Percentiles rank a stretch among this genome's conserved stretches.
phyloP scores from a whole-genome alignment of 2,113 vertebrate species.

The Cyphomyrus plagiostoma region DNA sequence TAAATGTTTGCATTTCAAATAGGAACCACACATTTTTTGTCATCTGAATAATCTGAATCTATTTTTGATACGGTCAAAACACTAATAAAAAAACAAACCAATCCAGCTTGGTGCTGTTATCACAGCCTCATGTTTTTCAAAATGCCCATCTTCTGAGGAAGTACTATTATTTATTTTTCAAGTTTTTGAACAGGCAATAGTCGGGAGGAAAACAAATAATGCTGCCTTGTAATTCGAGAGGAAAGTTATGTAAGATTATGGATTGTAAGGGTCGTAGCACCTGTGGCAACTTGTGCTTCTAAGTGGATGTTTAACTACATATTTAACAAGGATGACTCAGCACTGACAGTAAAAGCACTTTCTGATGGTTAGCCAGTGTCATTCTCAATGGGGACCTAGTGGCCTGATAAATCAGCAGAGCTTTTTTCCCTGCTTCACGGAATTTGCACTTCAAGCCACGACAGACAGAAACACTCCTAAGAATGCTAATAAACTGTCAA shows the following conservation, averaged over 20 bases:
- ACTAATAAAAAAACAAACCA: not conserved
- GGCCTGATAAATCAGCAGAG: not conserved
- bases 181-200: not conserved
- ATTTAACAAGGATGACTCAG: not conserved
- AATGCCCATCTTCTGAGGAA: not conserved
- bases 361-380: not conserved
- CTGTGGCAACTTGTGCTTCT: not conserved
- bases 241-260: not conserved
- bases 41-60: not conserved
- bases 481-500: not conserved
- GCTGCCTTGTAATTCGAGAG: not conserved
- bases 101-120: not conserved
- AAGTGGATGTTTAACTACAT: constrained; percentile 5
- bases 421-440: not conserved
- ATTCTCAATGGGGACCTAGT: not conserved
- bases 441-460: not conserved
- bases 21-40: not conserved
- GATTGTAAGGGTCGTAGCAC: not conserved
- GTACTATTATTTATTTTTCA: not conserved
- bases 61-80: not conserved
- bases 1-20: not conserved
- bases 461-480: not conserved
- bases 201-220: not conserved
- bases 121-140: not conserved
- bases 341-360: not conserved